phyloP scores from a whole-genome alignment of 2,888 invertebrate species.

The Drosophila yooni region DNA sequence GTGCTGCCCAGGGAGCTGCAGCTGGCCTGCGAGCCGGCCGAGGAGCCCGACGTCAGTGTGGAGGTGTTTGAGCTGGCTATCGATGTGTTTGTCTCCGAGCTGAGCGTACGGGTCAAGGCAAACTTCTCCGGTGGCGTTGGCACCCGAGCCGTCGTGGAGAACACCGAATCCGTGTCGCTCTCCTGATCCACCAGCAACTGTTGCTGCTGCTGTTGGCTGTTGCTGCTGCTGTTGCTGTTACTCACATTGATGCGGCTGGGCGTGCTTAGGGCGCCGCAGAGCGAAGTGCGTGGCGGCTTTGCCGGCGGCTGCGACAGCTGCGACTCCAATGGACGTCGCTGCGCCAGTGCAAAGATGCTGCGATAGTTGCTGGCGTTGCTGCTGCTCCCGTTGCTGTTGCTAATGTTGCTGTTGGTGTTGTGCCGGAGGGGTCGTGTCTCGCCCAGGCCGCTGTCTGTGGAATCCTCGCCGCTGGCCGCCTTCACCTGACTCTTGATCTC shows the following conservation, averaged over 20 bases:
- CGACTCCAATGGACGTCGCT: conserved; percentile 71
- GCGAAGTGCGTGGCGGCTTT: conserved; percentile 84
- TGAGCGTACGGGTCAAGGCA: conserved; percentile 88
- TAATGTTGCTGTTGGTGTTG: conserved; percentile 2
- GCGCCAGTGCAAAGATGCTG: conserved; percentile 61
- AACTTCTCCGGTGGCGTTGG: conserved; percentile 86
- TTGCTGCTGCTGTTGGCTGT: conserved; percentile 22
- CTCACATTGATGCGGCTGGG: conserved; percentile 48
- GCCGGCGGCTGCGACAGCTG: conserved; percentile 77
- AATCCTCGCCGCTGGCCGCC: conserved; percentile 80
- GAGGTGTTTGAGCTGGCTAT: conserved; percentile 89
- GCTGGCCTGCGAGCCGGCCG: conserved; percentile 90
- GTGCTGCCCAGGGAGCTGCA: conserved; percentile 89
- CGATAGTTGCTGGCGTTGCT: conserved; percentile 65
- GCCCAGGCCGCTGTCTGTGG: conserved; percentile 79
- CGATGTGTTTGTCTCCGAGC: conserved; percentile 90
- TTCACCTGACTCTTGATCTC: conserved; percentile 91
- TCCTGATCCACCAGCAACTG: conserved; percentile 73
- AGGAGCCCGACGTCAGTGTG: conserved; percentile 90
- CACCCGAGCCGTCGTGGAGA: conserved; percentile 90
- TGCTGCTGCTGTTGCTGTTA: conserved; percentile 50
- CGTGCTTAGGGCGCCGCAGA: conserved; percentile 47
- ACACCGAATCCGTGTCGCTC: conserved; percentile 93
- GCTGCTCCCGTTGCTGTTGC: neutral
- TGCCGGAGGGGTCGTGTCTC: conserved; percentile 59